Conservation (phyloP, 2,797 vertebrate species). For the Miichthys miiuy region DNA sequence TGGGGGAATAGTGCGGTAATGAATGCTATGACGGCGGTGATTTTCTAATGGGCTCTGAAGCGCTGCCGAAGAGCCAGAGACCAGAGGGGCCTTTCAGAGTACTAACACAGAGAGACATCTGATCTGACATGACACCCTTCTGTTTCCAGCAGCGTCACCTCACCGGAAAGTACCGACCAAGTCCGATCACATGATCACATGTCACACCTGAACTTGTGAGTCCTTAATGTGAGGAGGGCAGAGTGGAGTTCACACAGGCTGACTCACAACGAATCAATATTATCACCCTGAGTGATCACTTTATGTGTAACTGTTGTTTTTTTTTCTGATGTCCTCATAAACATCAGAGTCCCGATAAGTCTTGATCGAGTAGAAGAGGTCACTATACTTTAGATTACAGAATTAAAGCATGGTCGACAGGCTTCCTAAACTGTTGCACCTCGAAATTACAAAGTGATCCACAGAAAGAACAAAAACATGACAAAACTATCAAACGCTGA, state of each 20-base stretch:
- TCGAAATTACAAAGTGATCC: background rate
- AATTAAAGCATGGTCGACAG: background rate
- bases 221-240: background rate
- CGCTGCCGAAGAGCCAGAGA: slow-evolving; percentile 87
- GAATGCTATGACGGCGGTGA: slow-evolving; percentile 85
- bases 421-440: background rate
- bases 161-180: background rate
- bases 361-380: background rate
- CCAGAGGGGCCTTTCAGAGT: slow-evolving; percentile 90
- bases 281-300: slow-evolving; percentile 15
- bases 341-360: too few species aligned
- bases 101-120: slow-evolving; percentile 93
- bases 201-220: background rate
- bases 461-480: background rate
- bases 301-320: background rate
- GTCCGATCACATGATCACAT: too few species aligned
- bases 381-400: too few species aligned
- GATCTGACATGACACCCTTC: slow-evolving; percentile 91
- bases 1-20: slow-evolving; percentile 88
- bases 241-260: background rate
- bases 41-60: slow-evolving; percentile 94
- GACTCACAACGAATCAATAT: slow-evolving; percentile 22
- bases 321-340: too few species aligned
- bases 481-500: background rate
- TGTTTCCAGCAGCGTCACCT: slow-evolving; percentile 62